Percentiles rank a stretch among this genome's conserved stretches.
Evolutionary conservation across 2,888 invertebrate species (phyloP).

Genomic region (Habroteleia sp.): DNA sequence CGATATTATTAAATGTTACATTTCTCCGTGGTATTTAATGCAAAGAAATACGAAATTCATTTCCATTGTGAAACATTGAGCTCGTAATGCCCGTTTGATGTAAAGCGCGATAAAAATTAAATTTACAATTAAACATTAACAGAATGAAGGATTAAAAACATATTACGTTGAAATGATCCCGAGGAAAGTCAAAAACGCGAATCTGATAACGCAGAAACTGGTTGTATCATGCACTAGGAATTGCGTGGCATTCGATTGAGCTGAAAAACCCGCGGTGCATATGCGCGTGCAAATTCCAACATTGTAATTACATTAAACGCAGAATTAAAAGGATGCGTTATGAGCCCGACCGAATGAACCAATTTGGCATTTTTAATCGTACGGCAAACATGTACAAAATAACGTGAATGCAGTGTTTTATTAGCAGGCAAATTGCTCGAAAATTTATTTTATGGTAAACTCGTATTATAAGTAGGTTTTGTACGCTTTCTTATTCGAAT

Average conservation of each 20-base stretch:
- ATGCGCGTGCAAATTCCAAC: conserved; percentile 30
- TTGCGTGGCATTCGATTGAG: conserved; percentile 19
- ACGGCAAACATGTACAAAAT: conserved; percentile 5
- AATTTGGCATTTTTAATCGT: conserved; percentile 30
- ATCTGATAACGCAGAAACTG: conserved; percentile 58
- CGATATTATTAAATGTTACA: conserved; percentile 15
- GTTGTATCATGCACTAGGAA: conserved; percentile 46
- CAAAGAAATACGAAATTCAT: conserved; percentile 42
- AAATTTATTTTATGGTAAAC: conserved; percentile 35
- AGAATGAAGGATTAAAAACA: conserved; percentile 41
- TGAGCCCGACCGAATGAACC: conserved; percentile 26
- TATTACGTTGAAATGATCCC: conserved; percentile 35
- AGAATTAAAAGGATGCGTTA: conserved; percentile 32
- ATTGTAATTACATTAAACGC: conserved; percentile 51
- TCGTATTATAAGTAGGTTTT: conserved; percentile 24
- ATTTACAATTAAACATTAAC: conserved; percentile 29
- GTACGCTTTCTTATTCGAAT: conserved; percentile 6
- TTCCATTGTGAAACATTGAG: conserved; percentile 35
- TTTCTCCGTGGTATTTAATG: conserved; percentile 17
- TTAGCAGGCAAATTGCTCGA: conserved; percentile 25
- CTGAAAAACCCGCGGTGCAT: conserved; percentile 17
- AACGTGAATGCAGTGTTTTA: conserved; percentile 16
- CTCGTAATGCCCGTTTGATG: conserved; percentile 12
- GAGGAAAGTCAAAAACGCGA: conserved; percentile 16
- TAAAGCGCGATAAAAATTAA: conserved; percentile 23